Base-by-base conservation (phyloP, 2,888 invertebrate species). In the Micoletzkya japonica region DNA sequence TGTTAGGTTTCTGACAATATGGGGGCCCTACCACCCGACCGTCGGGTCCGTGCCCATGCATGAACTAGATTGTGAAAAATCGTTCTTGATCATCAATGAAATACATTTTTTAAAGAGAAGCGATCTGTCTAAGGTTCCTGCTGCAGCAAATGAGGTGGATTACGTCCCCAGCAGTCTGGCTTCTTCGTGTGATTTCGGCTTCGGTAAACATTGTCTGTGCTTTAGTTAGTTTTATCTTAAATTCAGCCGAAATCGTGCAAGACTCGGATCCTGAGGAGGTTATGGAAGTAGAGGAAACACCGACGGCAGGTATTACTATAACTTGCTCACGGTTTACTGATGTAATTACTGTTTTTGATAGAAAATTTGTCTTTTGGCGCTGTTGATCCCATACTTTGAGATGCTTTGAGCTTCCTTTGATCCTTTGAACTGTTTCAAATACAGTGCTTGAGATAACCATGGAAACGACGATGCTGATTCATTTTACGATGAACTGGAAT, bases 401-500 rank as follows among this genome's bases (percentile, higher is more conserved):
- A 14, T 30, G 24, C 17, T 10, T 14, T 24, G 36, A 59, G 59
- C 7, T 14, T 59, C 17, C 6, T 59, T 7, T 26, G 28, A 26
- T 17, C 10, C 26, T 24, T 10, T 24, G 24, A 10, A 54, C n/a
- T n/a, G n/a, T n/a, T n/a, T n/a, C n/a, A n/a, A n/a, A n/a, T n/a
- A n/a, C n/a, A n/a, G n/a, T 10, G 66, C 32, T 1, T 39, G 32
- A 20, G 58, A 32, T 24, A 58, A 68, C 0, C 24, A 57, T 32
- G 6, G 20, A 10, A 37, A 4, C 26, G 30, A 28, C 7, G 68
- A 68, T 6, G 50, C 26, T 1, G 68, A 68, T 49, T 68, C 57
- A 1, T 58, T 58, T 58, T 57, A 67, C 32, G 67, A 56, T 56
- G 68, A 68, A n/a, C 34, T 68, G 7, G 44, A 57, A 3, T 68